Evolutionary conservation across 2,888 invertebrate genomes (phyloP).

Genomic region (Azorinus chamasolen): DNA sequence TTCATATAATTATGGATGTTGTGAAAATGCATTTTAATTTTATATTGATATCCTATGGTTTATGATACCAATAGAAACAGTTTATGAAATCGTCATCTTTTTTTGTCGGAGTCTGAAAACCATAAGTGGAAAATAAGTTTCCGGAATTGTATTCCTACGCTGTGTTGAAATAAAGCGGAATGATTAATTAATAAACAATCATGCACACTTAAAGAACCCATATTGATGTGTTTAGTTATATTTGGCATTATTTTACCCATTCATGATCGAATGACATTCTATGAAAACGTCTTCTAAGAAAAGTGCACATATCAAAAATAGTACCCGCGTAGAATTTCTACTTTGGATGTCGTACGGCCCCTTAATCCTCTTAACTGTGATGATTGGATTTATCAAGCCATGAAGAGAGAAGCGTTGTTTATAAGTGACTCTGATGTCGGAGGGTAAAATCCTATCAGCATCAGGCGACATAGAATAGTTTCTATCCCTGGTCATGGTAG

Average conservation of each 20-base stretch:
- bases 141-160: constrained; percentile 25
- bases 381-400: constrained; percentile 77
- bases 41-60: no score
- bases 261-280: no score
- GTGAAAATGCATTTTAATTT: no score
- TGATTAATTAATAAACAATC: no score
- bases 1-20: no score
- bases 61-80: no score
- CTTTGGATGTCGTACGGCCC: constrained; percentile 66
- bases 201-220: no score
- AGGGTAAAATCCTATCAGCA: constrained; percentile 34
- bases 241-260: no score
- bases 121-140: constrained; percentile 31
- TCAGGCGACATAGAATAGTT: constrained; percentile 8
- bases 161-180: not conserved
- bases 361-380: constrained; percentile 81
- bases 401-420: constrained; percentile 72
- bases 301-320: constrained; percentile 21
- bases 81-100: no score
- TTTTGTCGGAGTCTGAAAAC: constrained; percentile 13
- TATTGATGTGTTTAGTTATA: no score
- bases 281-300: no score
- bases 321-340: constrained; percentile 51
- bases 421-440: constrained; percentile 55
- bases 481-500: constrained; percentile 5